A percentile compares a stretch with the other conserved stretches of the same genome.
These are phyloP conservation scores for Spilarctia lutea DNA, from an alignment of 2,888 invertebrate species.

Conservation along the genomic window DNA sequence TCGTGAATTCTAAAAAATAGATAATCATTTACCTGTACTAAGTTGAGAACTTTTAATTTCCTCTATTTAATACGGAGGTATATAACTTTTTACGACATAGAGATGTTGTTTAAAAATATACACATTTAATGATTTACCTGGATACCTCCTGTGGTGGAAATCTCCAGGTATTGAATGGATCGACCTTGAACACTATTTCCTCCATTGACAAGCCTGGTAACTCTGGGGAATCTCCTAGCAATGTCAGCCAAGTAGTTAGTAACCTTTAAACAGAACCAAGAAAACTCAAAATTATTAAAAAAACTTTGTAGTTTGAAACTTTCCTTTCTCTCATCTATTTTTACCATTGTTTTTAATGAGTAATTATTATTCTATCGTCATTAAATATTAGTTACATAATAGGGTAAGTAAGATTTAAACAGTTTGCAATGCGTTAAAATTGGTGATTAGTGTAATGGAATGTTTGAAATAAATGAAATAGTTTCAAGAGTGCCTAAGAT, in stretches of 20 bases:
- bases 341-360: too few species aligned
- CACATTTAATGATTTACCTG: not conserved
- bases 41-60: too few species aligned
- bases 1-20: constrained; percentile 58
- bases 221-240: constrained; percentile 7
- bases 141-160: constrained; percentile 19
- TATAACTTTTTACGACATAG: too few species aligned
- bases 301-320: not conserved
- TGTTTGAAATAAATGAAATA: too few species aligned
- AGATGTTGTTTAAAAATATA: not conserved
- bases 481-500: too few species aligned
- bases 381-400: too few species aligned
- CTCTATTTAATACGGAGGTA: too few species aligned
- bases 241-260: constrained; percentile 10
- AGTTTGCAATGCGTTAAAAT: too few species aligned
- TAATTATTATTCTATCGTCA: too few species aligned
- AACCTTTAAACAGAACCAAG: constrained; percentile 7
- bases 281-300: not conserved
- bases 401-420: too few species aligned
- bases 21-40: not conserved
- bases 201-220: constrained; percentile 13
- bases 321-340: too few species aligned
- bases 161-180: constrained; percentile 18
- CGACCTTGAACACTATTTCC: constrained; percentile 12
- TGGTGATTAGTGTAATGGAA: too few species aligned